These are phyloP conservation scores for Ciconia boyciana DNA, from an alignment of 2,113 vertebrate genomes.

Conservation along the genomic window DNA sequence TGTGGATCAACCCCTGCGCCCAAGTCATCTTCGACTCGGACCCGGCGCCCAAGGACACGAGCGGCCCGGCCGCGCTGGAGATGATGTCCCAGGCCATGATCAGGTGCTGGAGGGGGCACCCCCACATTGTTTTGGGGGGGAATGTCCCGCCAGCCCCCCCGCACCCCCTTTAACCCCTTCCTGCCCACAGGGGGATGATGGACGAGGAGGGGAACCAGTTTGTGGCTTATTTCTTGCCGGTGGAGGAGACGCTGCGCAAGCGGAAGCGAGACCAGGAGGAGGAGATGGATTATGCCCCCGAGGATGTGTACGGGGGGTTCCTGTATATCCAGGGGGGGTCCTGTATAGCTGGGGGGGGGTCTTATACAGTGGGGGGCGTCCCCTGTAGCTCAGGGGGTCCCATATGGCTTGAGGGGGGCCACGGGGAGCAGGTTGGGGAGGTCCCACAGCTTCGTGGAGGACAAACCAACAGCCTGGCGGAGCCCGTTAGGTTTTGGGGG, in stretches of 20 bases:
- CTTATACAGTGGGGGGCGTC: no score
- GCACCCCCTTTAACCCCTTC: not conserved
- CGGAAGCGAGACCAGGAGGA: conserved; percentile 91
- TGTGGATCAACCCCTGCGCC: conserved; percentile 97
- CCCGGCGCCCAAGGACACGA: conserved; percentile 89
- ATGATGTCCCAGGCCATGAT: conserved; percentile 99
- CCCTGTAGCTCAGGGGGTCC: no score
- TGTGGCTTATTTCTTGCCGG: conserved; percentile 92
- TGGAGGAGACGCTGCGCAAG: conserved; percentile 90
- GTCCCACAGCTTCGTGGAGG: not conserved
- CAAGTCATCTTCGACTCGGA: conserved; percentile 96
- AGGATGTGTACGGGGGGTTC: conserved; percentile 79
- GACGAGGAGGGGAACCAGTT: conserved; percentile 97
- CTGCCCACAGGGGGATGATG: conserved; percentile 88
- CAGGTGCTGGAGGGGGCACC: conserved; percentile 68
- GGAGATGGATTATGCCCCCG: conserved; percentile 87
- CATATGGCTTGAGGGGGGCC: not conserved
- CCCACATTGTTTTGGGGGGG: not conserved
- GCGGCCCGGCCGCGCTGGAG: conserved; percentile 80
- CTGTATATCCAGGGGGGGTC: no score
- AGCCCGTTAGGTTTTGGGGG: no score
- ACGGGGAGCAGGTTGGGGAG: no score
- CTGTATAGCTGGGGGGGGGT: not conserved
- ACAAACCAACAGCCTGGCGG: no score
- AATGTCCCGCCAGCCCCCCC: not conserved